Percentiles rank a stretch among this genome's conserved stretches.
Conservation (phyloP, 1,140 invertebrate species). For the Archegozetes longisetosus region DNA sequence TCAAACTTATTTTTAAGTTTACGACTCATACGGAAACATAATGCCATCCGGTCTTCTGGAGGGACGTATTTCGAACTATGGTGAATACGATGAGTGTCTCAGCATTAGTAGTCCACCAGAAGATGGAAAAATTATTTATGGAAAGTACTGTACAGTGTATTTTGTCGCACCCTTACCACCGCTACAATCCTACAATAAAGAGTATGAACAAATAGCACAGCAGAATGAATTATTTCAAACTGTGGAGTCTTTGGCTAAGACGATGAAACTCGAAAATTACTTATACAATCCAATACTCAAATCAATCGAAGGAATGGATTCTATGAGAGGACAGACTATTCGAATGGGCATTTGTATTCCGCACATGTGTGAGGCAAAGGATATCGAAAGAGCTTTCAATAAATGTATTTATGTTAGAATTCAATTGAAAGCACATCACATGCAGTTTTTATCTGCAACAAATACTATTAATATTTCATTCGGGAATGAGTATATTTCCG, state of each 20-base stretch:
- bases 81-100: conserved; percentile 6
- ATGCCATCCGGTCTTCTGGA: neutral
- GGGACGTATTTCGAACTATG: neutral
- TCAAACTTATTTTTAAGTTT: too few species aligned
- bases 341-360: neutral
- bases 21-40: conserved; percentile 6
- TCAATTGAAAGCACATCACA: neutral
- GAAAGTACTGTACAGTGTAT: conserved; percentile 1
- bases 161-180: neutral
- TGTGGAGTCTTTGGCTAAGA: neutral
- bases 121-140: neutral
- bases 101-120: neutral
- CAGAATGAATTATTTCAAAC: neutral
- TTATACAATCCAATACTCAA: neutral
- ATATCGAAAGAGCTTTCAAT: conserved; percentile 2
- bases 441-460: too few species aligned
- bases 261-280: neutral
- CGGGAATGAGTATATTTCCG: too few species aligned
- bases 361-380: neutral
- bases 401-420: neutral
- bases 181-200: neutral
- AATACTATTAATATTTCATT: too few species aligned
- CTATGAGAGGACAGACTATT: neutral
- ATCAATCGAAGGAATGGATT: neutral
- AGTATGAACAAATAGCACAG: neutral